Percentiles rank a stretch among this genome's conserved stretches.
Conservation (phyloP, 53 echinoderm and acorn worm species). For the Zoroaster sp. region DNA sequence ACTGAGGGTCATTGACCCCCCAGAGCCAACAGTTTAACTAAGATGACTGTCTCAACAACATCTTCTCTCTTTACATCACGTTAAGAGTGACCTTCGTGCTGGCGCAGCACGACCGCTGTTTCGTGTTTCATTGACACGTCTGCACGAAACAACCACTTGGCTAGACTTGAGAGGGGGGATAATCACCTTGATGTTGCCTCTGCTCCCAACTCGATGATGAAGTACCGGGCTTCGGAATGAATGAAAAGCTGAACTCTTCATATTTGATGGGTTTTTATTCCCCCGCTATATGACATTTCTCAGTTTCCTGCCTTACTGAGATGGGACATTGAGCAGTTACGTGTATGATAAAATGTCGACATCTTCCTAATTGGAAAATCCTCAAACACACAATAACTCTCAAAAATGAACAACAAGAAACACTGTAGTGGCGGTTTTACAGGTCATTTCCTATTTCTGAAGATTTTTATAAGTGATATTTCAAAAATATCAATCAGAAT, state of each 20-base stretch:
- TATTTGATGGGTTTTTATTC: not conserved
- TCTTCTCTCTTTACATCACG: not conserved
- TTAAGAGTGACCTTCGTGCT: conserved; percentile 19
- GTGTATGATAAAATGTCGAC: not conserved
- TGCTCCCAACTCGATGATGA: too few species aligned
- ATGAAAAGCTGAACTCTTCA: not conserved
- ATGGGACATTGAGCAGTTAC: not conserved
- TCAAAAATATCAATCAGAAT: too few species aligned
- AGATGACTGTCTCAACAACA: not conserved
- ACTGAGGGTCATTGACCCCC: conserved; percentile 22
- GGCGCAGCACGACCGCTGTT: not conserved
- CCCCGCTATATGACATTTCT: not conserved
- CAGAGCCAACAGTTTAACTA: not conserved
- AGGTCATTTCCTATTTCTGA: too few species aligned
- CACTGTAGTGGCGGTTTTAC: too few species aligned
- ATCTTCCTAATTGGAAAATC: too few species aligned
- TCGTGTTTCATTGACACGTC: not conserved
- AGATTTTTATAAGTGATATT: too few species aligned
- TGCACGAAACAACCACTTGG: not conserved
- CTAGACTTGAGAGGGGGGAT: not conserved
- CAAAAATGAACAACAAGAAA: too few species aligned
- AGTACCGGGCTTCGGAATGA: too few species aligned
- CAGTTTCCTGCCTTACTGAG: not conserved
- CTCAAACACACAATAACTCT: too few species aligned
- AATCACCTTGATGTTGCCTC: not conserved